Percentiles rank a stretch among this genome's conserved stretches.
Evolutionary conservation across 2,797 vertebrate species (phyloP).

Genomic region (Spondyliosoma cantharus): DNA sequence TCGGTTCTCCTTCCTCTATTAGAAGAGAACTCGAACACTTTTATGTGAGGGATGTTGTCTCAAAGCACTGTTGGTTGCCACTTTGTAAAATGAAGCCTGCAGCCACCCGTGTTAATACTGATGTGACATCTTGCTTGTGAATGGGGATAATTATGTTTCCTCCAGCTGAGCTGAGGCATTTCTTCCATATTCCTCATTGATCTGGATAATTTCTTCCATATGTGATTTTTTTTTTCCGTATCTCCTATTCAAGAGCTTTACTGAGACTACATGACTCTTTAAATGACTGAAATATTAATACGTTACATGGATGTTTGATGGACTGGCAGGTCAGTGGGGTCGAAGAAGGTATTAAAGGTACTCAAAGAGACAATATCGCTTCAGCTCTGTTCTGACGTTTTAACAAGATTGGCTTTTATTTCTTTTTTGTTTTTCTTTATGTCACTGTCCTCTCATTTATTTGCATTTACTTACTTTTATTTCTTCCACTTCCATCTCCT

Average conservation of each 20-base stretch:
- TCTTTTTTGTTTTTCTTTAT: not conserved
- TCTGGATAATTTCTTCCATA: not conserved
- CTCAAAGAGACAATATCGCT: not conserved
- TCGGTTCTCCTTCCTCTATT: not conserved
- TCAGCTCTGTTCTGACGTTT: not conserved
- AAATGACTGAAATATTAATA: not conserved
- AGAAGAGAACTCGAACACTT: not conserved
- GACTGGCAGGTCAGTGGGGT: not conserved
- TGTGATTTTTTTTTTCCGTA: not conserved
- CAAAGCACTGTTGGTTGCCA: not conserved
- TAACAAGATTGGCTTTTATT: constrained; percentile 3
- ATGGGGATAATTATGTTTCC: not conserved
- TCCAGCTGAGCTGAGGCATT: not conserved
- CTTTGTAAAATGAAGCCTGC: not conserved
- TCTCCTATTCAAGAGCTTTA: constrained; percentile 14
- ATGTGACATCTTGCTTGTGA: not conserved
- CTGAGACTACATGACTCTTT: not conserved
- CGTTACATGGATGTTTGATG: not conserved
- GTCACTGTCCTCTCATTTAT: not conserved
- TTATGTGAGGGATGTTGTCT: not conserved
- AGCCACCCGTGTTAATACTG: not conserved
- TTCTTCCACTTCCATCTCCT: not conserved
- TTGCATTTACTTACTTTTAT: constrained; percentile 8
- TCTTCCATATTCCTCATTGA: not conserved
- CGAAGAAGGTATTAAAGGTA: not conserved